These are phyloP conservation scores for Nebria salina DNA, from an alignment of 2,888 invertebrate species.

Conservation along the genomic window DNA sequence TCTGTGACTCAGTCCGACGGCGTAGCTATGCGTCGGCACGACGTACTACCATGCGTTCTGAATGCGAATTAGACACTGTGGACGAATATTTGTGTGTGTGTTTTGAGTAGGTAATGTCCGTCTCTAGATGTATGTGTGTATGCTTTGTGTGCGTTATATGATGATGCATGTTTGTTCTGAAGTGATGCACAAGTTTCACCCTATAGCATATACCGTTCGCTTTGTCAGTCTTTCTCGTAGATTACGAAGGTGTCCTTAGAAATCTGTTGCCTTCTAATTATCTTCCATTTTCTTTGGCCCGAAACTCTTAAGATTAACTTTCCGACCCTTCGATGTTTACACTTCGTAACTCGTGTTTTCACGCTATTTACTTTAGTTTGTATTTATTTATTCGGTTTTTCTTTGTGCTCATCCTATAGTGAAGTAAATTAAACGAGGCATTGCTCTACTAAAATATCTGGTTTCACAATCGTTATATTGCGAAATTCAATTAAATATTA, in stretches of 20 bases:
- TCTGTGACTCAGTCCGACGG: constrained; percentile 47
- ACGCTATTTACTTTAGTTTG: neutral
- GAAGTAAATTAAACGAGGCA: too few species aligned
- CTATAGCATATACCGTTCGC: neutral
- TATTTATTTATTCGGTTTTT: neutral
- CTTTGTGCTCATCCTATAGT: too few species aligned
- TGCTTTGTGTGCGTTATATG: too few species aligned
- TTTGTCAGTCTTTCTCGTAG: neutral
- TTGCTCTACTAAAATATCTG: too few species aligned
- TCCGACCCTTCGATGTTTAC: neutral
- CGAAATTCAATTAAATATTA: too few species aligned
- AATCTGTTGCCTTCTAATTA: neutral
- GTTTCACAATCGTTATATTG: too few species aligned
- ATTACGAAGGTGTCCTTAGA: neutral
- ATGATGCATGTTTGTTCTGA: too few species aligned
- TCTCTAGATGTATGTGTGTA: too few species aligned
- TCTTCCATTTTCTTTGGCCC: neutral
- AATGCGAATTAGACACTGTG: constrained; percentile 57
- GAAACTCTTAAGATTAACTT: neutral
- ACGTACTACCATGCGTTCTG: constrained; percentile 52
- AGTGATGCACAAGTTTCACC: neutral
- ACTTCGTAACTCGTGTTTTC: neutral
- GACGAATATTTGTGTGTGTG: neutral
- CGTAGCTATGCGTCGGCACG: constrained; percentile 36
- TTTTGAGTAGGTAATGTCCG: neutral